Conservation (phyloP, 2,888 invertebrate genomes). For the Zeuzera pyrina region DNA sequence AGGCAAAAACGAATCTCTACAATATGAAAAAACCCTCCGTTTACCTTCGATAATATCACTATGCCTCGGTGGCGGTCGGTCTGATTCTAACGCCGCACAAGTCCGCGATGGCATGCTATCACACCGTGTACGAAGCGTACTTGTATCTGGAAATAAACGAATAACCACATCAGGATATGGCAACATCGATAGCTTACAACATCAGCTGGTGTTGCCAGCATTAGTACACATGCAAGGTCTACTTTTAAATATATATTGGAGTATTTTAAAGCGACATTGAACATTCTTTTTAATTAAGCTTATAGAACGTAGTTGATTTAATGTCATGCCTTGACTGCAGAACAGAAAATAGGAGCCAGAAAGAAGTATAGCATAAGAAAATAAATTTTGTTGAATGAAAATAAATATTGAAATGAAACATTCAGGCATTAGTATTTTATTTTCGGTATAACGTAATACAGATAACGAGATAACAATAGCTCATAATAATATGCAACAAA, state of each 20-base stretch:
- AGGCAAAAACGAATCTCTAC: no score
- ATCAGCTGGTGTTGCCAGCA: no score
- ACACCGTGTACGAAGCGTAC: conserved; percentile 77
- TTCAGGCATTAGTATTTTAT: no score
- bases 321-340: no score
- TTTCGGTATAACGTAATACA: no score
- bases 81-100: conserved; percentile 79
- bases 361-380: no score
- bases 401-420: no score
- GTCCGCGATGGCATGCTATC: conserved; percentile 88
- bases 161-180: conserved; percentile 7
- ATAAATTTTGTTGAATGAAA: no score
- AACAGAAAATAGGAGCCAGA: not conserved
- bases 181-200: not conserved
- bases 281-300: not conserved
- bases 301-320: no score
- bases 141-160: conserved; percentile 42
- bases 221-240: not conserved
- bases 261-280: not conserved
- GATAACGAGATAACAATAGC: no score
- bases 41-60: conserved; percentile 43
- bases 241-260: not conserved
- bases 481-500: no score
- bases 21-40: not conserved
- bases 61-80: conserved; percentile 55